Percentiles rank a stretch among this genome's conserved stretches.
Evolutionary conservation across 2,888 invertebrate genomes (phyloP).

Genomic region (Cephus pygmeus): DNA sequence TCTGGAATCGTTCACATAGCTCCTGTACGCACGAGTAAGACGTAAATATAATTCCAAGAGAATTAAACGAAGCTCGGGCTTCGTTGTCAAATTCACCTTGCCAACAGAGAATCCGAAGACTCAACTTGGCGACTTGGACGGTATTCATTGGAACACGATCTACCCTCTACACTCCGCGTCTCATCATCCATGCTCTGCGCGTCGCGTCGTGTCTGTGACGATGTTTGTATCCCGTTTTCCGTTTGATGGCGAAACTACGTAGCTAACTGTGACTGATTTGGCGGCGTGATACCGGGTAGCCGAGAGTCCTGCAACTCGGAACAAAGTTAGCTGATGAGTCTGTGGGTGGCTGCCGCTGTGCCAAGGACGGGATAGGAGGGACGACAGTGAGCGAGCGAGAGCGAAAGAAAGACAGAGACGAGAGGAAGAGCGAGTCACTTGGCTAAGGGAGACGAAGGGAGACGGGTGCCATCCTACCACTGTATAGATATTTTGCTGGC

Average conservation of each 20-base stretch:
- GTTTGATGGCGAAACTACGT: slow-evolving; percentile 60
- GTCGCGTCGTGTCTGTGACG: slow-evolving; percentile 27
- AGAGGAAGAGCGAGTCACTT: slow-evolving; percentile 25
- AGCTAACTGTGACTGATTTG: slow-evolving; percentile 61
- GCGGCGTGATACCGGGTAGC: slow-evolving; percentile 47
- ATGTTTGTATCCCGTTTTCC: slow-evolving; percentile 59
- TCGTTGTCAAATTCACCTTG: neutral
- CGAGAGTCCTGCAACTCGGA: slow-evolving; percentile 56
- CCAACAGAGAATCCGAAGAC: neutral
- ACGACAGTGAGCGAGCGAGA: slow-evolving; percentile 18
- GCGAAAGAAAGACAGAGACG: slow-evolving; percentile 27
- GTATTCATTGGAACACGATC: neutral
- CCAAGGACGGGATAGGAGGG: slow-evolving; percentile 15
- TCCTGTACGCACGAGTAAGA: neutral
- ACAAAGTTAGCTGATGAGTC: slow-evolving; percentile 65
- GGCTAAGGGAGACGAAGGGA: neutral
- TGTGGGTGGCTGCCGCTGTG: slow-evolving; percentile 49
- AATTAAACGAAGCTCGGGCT: neutral
- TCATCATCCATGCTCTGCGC: slow-evolving; percentile 5
- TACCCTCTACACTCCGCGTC: neutral
- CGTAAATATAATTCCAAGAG: neutral
- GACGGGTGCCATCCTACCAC: slow-evolving; percentile 28
- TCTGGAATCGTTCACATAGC: neutral
- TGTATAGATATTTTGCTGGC: slow-evolving; percentile 50
- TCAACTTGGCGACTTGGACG: neutral